Conservation (phyloP, 1,140 invertebrate species). For the Solen grandis region DNA sequence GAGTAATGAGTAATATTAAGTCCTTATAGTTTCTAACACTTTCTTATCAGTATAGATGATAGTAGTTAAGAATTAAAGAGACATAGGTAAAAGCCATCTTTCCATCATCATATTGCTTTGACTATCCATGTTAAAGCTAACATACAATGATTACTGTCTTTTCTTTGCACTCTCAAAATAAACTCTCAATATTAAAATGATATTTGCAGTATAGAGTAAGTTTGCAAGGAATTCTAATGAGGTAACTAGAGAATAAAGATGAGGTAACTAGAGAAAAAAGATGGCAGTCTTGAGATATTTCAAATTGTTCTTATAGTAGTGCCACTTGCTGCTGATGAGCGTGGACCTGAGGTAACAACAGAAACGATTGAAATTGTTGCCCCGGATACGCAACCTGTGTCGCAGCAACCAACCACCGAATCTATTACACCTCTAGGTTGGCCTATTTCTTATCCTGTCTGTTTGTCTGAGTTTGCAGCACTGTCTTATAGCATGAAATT, state of each 20-base stretch:
- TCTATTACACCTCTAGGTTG: constrained; percentile 69
- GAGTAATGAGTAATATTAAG: neutral
- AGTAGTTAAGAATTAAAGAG: too few relatives aligned
- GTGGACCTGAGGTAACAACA: constrained; percentile 64
- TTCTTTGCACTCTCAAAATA: neutral
- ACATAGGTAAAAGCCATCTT: too few relatives aligned
- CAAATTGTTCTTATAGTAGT: constrained; percentile 71
- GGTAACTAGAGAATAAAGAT: too few relatives aligned
- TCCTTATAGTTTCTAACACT: neutral
- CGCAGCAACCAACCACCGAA: constrained; percentile 63
- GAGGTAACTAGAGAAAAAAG: too few relatives aligned
- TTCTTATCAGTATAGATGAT: too few relatives aligned
- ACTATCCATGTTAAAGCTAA: too few relatives aligned
- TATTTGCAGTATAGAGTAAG: too few relatives aligned
- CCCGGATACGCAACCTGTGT: constrained; percentile 50
- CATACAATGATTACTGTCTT: neutral
- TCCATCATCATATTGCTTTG: too few relatives aligned
- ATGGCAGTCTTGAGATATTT: too few relatives aligned
- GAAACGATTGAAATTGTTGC: constrained; percentile 59
- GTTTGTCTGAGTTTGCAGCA: constrained; percentile 28
- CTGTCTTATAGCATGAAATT: constrained; percentile 36
- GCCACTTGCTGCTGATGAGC: constrained; percentile 66
- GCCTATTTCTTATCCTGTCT: constrained; percentile 48
- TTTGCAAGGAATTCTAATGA: too few relatives aligned
- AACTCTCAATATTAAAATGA: too few relatives aligned